These are phyloP conservation scores for Nothocercus julius DNA, from an alignment of 2,113 vertebrate genomes.

Conservation along the genomic window DNA sequence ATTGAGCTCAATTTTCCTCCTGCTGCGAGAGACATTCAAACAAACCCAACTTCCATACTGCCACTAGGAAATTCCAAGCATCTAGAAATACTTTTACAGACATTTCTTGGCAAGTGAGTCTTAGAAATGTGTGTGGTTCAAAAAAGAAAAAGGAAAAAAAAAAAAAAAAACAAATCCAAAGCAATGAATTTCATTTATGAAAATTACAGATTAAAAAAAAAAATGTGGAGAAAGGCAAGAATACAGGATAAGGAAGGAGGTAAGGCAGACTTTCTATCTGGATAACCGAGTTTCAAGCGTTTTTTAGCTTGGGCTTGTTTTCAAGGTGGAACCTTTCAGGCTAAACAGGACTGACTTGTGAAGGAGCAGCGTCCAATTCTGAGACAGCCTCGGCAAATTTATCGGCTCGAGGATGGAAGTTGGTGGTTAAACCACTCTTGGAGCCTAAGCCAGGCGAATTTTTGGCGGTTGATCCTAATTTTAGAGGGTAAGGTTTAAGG, in stretches of 20 bases:
- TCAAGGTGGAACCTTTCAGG: conserved; percentile 43
- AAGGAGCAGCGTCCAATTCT: conserved; percentile 31
- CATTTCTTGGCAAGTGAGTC: conserved; percentile 54
- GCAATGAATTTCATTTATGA: conserved; percentile 31
- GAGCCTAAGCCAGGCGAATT: conserved; percentile 8
- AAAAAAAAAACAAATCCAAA: conserved; percentile 7
- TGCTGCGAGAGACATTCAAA: conserved; percentile 57
- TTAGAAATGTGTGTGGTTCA: conserved; percentile 39
- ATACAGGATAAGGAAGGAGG: conserved; percentile 13
- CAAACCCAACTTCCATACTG: conserved; percentile 64
- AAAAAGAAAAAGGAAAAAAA: background rate
- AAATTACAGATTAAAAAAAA: background rate
- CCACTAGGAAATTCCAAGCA: conserved; percentile 70
- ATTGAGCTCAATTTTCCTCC: conserved; percentile 66
- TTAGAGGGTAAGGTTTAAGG: conserved; percentile 27
- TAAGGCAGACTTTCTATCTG: background rate
- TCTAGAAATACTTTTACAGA: conserved; percentile 68
- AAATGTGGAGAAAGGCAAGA: accelerated
- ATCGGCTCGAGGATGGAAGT: background rate
- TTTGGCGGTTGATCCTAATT: conserved; percentile 39
- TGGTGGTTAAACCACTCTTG: conserved; percentile 48
- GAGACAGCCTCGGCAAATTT: conserved; percentile 36
- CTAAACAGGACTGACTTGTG: conserved; percentile 52
- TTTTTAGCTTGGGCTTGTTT: background rate
- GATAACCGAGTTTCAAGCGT: background rate